Conservation (phyloP, 2,113 vertebrate genomes). For the Oostethus manadensis region DNA sequence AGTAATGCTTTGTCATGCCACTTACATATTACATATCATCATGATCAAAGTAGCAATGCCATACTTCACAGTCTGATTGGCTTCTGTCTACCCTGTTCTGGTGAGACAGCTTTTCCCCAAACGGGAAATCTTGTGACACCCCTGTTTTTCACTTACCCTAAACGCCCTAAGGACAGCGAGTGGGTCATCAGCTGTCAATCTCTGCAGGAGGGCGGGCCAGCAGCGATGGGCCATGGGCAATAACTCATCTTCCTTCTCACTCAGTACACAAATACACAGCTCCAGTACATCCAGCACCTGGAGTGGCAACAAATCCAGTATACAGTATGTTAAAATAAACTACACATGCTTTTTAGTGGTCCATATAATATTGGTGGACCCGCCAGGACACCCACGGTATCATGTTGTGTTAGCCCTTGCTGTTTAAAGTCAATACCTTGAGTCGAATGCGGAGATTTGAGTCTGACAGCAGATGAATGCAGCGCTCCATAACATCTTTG, state of each 20-base stretch:
- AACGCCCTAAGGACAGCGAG: slow-evolving; percentile 85
- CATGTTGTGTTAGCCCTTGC: too few species aligned
- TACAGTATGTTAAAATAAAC: too few species aligned
- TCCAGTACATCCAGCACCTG: slow-evolving; percentile 86
- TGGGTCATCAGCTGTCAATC: slow-evolving; percentile 83
- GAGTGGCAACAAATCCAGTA: not conserved
- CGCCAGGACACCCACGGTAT: too few species aligned
- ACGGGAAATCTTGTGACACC: too few species aligned
- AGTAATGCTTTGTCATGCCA: too few species aligned
- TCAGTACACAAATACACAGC: slow-evolving; percentile 77
- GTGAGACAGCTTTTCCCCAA: too few species aligned
- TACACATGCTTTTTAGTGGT: too few species aligned
- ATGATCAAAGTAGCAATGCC: too few species aligned
- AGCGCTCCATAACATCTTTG: slow-evolving; percentile 84
- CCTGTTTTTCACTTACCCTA: slow-evolving; percentile 72
- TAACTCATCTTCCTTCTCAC: slow-evolving; percentile 76
- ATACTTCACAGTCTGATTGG: too few species aligned
- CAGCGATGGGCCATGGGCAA: slow-evolving; percentile 87
- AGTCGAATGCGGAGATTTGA: slow-evolving; percentile 75
- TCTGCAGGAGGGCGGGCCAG: slow-evolving; percentile 84
- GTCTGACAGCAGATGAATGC: slow-evolving; percentile 82
- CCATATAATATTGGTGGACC: too few species aligned
- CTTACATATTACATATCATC: too few species aligned
- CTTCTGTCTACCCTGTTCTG: too few species aligned
- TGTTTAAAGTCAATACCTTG: slow-evolving; percentile 69